These are phyloP conservation scores for Sebastes flavidus DNA, from an alignment of 2,797 vertebrate species.

Conservation along the genomic window DNA sequence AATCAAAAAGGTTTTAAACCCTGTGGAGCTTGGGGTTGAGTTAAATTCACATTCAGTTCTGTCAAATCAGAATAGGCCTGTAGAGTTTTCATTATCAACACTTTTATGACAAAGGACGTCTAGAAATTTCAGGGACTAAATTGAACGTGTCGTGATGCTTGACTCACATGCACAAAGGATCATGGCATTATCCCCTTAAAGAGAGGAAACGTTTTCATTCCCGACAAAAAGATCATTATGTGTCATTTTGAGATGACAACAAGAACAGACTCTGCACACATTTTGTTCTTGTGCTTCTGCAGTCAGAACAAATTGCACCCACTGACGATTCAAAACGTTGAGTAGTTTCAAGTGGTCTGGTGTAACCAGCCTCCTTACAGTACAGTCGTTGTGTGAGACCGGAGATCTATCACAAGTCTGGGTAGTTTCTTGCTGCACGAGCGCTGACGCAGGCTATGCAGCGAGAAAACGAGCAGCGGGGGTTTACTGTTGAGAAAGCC, in stretches of 20 bases:
- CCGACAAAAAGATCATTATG: conserved; percentile 1
- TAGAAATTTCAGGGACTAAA: neutral
- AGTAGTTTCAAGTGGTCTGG: neutral
- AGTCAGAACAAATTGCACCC: neutral
- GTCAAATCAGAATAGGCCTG: neutral
- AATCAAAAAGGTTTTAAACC: neutral
- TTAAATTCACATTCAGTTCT: neutral
- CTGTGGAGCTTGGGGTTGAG: neutral
- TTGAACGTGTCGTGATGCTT: neutral
- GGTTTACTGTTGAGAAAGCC: neutral
- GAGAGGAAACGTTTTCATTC: neutral
- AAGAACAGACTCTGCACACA: neutral
- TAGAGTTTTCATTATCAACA: neutral
- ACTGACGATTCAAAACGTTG: neutral
- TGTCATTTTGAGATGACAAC: neutral
- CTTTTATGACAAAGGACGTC: neutral
- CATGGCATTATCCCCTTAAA: neutral
- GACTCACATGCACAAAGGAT: neutral
- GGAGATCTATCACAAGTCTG: neutral
- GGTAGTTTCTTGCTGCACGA: neutral
- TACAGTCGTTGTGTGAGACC: neutral
- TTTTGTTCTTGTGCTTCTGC: neutral
- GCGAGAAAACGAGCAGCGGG: neutral
- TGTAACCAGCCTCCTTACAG: neutral
- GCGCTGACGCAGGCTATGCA: neutral